A percentile compares a stretch with the other conserved stretches of the same genome.
Evolutionary conservation across 2,113 vertebrate species (phyloP).

Genomic region (Desmodus rotundus): DNA sequence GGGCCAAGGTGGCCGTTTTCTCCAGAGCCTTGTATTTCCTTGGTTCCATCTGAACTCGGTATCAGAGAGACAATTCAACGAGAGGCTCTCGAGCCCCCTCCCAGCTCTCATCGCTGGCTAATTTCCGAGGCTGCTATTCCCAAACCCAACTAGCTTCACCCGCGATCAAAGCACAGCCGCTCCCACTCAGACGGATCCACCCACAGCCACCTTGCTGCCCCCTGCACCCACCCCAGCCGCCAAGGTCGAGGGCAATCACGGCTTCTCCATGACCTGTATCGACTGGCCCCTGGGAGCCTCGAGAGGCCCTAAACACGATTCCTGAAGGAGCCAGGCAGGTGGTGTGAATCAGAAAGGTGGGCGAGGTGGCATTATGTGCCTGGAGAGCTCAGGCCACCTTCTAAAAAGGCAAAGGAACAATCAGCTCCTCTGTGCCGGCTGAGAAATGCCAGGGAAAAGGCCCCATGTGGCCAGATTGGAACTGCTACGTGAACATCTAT

Average conservation of each 20-base stretch:
- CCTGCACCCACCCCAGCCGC: neutral
- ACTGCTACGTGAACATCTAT: neutral
- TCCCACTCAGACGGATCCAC: neutral
- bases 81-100: neutral
- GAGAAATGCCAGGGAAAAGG: neutral
- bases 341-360: neutral
- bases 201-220: neutral
- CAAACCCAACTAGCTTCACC: constrained; percentile 21
- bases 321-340: neutral
- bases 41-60: neutral
- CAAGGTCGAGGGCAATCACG: accelerated
- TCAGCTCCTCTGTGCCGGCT: accelerated
- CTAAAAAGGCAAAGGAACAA: accelerated
- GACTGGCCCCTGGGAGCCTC: neutral
- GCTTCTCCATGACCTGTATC: neutral
- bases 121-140: neutral
- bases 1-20: neutral
- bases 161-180: constrained; percentile 35
- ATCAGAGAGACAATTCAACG: neutral
- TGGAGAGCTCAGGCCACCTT: neutral
- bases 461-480: accelerated
- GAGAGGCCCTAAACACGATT: neutral
- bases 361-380: neutral
- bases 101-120: neutral
- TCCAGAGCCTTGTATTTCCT: neutral